phyloP scores from a whole-genome alignment of 2,888 invertebrate genomes.

The Allacma fusca region DNA sequence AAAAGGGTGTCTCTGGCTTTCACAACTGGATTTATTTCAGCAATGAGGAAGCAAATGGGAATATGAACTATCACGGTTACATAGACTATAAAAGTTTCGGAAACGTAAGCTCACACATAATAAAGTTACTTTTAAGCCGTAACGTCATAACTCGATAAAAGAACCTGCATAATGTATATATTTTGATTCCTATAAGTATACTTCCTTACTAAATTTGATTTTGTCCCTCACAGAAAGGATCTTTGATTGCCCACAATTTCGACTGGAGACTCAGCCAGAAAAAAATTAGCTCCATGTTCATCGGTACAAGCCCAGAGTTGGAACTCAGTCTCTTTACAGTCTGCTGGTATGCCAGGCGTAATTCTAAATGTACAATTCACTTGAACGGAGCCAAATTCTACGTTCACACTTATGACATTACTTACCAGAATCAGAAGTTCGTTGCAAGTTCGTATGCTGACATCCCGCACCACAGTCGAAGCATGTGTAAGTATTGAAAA shows the following conservation, averaged over 20 bases:
- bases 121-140: not conserved
- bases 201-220: no score
- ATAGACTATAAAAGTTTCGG: slow-evolving; percentile 66
- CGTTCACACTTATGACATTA: slow-evolving; percentile 77
- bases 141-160: not conserved
- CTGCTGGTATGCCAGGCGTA: slow-evolving; percentile 80
- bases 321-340: slow-evolving; percentile 89
- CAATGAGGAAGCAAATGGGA: slow-evolving; percentile 75
- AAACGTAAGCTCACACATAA: slow-evolving; percentile 14
- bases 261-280: slow-evolving; percentile 76
- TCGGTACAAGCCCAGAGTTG: slow-evolving; percentile 89
- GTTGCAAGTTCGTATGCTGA: slow-evolving; percentile 85
- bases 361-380: slow-evolving; percentile 77
- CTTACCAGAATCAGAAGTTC: slow-evolving; percentile 78
- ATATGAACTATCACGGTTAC: slow-evolving; percentile 81
- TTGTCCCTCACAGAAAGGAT: slow-evolving; percentile 57
- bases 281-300: slow-evolving; percentile 79
- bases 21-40: slow-evolving; percentile 92
- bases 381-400: slow-evolving; percentile 75
- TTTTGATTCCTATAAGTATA: not conserved
- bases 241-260: slow-evolving; percentile 76
- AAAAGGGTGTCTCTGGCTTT: slow-evolving; percentile 79
- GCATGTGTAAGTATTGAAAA: no score
- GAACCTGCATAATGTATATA: not conserved
- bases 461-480: no score